These are phyloP conservation scores for Catocala sponsa DNA, from an alignment of 2,888 invertebrate species.

Conservation along the genomic window DNA sequence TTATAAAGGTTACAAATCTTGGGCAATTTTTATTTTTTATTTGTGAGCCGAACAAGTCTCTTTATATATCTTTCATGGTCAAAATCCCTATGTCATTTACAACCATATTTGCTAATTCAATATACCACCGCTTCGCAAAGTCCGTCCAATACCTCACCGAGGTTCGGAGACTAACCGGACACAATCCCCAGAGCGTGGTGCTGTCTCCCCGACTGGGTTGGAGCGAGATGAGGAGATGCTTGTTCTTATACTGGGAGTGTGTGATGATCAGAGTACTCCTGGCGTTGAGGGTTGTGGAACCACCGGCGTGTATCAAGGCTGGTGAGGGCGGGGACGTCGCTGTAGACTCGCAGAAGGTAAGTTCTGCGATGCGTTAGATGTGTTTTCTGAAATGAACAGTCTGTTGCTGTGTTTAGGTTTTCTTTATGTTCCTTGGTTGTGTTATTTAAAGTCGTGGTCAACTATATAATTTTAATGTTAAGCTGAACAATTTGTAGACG, in stretches of 20 bases:
- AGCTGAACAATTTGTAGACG: too few species aligned
- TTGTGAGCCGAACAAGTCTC: too few species aligned
- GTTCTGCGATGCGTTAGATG: slow-evolving; percentile 14
- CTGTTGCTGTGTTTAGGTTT: too few species aligned
- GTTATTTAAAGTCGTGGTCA: too few species aligned
- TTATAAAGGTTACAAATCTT: too few species aligned
- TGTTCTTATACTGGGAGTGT: slow-evolving; percentile 64
- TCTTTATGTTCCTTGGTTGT: too few species aligned
- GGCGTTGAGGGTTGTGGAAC: slow-evolving; percentile 53
- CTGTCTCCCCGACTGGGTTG: slow-evolving; percentile 57
- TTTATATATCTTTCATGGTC: too few species aligned
- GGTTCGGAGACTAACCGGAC: slow-evolving; percentile 25
- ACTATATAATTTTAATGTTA: too few species aligned
- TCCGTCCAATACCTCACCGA: background rate
- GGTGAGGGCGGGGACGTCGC: background rate
- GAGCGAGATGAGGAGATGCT: slow-evolving; percentile 59
- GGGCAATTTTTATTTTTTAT: too few species aligned
- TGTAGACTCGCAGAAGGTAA: slow-evolving; percentile 33
- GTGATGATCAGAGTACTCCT: slow-evolving; percentile 52
- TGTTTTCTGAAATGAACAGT: background rate
- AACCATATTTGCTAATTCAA: slow-evolving; percentile 30
- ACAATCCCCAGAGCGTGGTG: slow-evolving; percentile 61
- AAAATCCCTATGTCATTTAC: background rate
- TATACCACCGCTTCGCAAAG: slow-evolving; percentile 23
- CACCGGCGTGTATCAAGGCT: slow-evolving; percentile 48